Percentiles rank a stretch among this genome's conserved stretches.
Conservation (phyloP, 2,888 invertebrate genomes). For the Drosophila melanosoma region DNA sequence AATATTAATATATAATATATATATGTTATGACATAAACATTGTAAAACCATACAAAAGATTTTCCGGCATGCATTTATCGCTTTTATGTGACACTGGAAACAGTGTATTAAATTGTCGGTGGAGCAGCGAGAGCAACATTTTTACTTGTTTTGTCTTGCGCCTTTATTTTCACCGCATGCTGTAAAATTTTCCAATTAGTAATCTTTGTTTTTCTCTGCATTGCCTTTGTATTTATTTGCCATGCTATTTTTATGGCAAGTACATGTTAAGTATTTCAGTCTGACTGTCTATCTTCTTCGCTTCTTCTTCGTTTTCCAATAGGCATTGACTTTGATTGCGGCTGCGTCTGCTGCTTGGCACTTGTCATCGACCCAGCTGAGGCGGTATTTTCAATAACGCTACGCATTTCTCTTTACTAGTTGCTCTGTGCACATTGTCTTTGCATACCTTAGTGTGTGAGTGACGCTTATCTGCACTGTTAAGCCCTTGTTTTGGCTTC, state of each 20-base stretch:
- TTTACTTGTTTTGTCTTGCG: constrained; percentile 16
- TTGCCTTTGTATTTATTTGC: constrained; percentile 34
- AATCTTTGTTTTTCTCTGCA: constrained; percentile 39
- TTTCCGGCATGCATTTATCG: neutral
- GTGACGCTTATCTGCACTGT: constrained; percentile 2
- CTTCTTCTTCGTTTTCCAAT: constrained; percentile 40
- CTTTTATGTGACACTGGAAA: neutral
- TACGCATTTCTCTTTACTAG: constrained; percentile 40
- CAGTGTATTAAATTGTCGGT: constrained; percentile 9
- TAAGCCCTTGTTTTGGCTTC: constrained; percentile 18
- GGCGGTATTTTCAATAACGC: constrained; percentile 40
- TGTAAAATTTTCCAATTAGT: constrained; percentile 69
- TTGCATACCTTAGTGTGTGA: neutral
- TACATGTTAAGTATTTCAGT: constrained; percentile 40
- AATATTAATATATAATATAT: no score
- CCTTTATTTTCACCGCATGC: constrained; percentile 43
- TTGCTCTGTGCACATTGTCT: constrained; percentile 39
- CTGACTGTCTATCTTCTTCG: constrained; percentile 11
- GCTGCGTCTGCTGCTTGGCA: constrained; percentile 11
- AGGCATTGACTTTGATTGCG: constrained; percentile 59
- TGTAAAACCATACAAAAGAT: neutral
- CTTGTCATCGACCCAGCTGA: constrained; percentile 37
- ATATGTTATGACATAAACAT: neutral
- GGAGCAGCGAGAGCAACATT: no score
- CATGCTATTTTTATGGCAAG: constrained; percentile 64